Percentiles rank a stretch among this genome's conserved stretches.
These are phyloP conservation scores for Dendrolimus punctatus DNA, from an alignment of 1,140 invertebrate species.

Conservation along the genomic window DNA sequence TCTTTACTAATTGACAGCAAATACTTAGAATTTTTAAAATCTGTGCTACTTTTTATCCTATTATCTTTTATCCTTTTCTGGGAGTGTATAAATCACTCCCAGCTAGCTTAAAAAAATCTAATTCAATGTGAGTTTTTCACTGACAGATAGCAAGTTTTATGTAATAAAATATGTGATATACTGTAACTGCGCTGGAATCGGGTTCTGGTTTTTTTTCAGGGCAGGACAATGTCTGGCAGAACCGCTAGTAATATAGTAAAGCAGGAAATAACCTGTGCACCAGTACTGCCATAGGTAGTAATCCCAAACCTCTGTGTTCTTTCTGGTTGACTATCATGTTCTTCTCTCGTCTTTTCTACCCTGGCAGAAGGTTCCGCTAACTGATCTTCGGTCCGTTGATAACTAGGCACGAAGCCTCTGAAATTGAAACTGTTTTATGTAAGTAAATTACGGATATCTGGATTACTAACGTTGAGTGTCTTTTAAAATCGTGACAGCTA, in stretches of 20 bases:
- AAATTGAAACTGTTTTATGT: constrained; percentile 21
- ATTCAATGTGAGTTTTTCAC: too few species aligned
- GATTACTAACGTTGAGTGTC: background rate
- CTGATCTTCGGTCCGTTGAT: constrained; percentile 57
- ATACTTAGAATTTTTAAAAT: too few species aligned
- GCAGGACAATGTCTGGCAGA: too few species aligned
- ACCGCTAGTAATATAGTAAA: background rate
- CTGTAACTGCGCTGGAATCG: too few species aligned
- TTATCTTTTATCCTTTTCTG: too few species aligned
- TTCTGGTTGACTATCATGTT: constrained; percentile 40
- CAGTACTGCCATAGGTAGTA: constrained; percentile 54
- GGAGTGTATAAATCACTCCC: too few species aligned
- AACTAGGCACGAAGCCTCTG: constrained; percentile 57
- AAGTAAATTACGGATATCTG: background rate
- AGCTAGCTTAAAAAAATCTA: too few species aligned
- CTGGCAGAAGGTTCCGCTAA: constrained; percentile 55
- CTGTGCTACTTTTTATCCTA: too few species aligned
- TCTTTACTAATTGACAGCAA: too few species aligned
- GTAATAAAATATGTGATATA: too few species aligned
- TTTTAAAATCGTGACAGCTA: background rate
- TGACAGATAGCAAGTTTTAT: too few species aligned
- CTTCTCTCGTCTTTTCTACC: constrained; percentile 38
- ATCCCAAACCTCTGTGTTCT: constrained; percentile 64
- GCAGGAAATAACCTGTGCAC: constrained; percentile 18
- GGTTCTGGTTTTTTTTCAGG: too few species aligned